Base-by-base conservation (phyloP, 2,113 vertebrate species). In the Pomatostomus ruficeps region DNA sequence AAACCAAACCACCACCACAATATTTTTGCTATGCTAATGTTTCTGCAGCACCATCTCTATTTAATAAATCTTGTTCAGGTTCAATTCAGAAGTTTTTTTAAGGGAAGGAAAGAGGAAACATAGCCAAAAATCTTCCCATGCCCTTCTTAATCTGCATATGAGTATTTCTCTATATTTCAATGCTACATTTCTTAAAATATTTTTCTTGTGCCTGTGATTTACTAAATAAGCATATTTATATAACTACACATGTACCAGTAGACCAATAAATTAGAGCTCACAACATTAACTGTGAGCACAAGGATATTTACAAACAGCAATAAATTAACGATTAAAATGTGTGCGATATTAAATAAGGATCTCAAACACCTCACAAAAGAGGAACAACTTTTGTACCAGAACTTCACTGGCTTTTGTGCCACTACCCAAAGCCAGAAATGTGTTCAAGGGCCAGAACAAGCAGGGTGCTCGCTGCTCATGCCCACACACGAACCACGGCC, bases 181-280 rank as follows among this genome's bases (percentile, higher is more conserved):
- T 91, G 80, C 94, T 92, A 85, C 24, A 20, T 14, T 57, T 51
- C 63, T 95, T 75, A 57, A 78, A 65, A 65, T 89, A 63, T 7
- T 63, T 20, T 26, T 76, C 59, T 36, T 23, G 3, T n/a, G 38
- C 43, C n/a, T 46, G 31, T 62, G 54, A 76, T 79, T 82, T 65
- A 81, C 52, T 19, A 61, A 52, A 25, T 72, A 81, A 20, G 6
- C 22, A 2, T 20, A n/a, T 45, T 72, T 68, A n/a, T 31, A 8
- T 43, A 76, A 42, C 45, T 72, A 92, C 42, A 78, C 36, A n/a
- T 0, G 52, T 94, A 95, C 88, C 82, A 70, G 43, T 1, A 80
- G 10, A 42, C 54, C 66, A 97, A 97, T 97, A 97, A 97, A 90
- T 96, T 91, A 96, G 86, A 93, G 59, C 82, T 95, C 75, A 77